These are phyloP conservation scores for Lithophane ornitopus DNA, from an alignment of 2,888 invertebrate species.

Conservation along the genomic window DNA sequence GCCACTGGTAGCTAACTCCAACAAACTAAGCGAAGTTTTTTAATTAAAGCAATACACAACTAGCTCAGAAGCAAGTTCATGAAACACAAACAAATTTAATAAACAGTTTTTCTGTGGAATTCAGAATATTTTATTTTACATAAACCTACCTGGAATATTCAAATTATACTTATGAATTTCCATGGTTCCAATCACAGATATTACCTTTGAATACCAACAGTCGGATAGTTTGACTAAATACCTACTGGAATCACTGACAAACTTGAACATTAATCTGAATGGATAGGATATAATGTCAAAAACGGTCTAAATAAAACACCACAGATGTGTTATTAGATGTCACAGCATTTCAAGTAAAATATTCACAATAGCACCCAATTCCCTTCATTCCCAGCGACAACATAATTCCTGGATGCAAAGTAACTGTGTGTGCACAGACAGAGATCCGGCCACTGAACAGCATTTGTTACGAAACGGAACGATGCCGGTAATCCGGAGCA, in stretches of 20 bases:
- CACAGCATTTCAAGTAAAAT: background rate
- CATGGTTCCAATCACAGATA: too few relatives aligned
- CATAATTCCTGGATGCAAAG: conserved; percentile 8
- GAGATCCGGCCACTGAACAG: conserved; percentile 14
- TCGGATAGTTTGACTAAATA: background rate
- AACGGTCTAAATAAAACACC: background rate
- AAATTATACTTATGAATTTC: too few relatives aligned
- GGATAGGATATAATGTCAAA: background rate
- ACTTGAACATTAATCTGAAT: background rate
- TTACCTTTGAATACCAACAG: background rate
- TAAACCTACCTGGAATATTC: background rate
- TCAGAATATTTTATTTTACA: background rate
- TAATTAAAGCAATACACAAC: background rate
- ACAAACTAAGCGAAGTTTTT: background rate
- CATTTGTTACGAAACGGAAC: conserved; percentile 13
- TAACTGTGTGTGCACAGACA: conserved; percentile 8
- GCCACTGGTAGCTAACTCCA: background rate
- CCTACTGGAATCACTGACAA: background rate
- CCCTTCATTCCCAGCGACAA: background rate
- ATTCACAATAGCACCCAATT: background rate
- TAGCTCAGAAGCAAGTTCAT: background rate
- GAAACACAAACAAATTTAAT: background rate
- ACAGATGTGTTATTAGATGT: background rate
- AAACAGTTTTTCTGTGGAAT: too few relatives aligned
- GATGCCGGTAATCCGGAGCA: conserved; percentile 7